phyloP scores from a whole-genome alignment of 1,140 invertebrate species.

The Melipona quadrifasciata region DNA sequence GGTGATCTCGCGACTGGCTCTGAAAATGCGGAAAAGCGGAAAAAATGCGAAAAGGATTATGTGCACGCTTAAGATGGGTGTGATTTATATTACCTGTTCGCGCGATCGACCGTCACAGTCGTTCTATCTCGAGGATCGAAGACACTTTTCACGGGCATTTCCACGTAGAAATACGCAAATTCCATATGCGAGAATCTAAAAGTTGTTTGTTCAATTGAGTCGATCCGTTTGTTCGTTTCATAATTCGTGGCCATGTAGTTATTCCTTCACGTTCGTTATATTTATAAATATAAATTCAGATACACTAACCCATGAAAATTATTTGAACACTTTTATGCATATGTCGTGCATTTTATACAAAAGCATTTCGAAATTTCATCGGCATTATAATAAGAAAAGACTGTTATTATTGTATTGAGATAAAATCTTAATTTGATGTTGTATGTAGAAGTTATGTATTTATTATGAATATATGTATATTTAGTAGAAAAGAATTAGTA shows the following conservation, averaged over 20 bases:
- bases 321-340: not conserved
- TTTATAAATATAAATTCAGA: not conserved
- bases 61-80: not conserved
- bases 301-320: not conserved
- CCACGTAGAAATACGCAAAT: conserved; percentile 31
- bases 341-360: not conserved
- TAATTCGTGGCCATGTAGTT: not conserved
- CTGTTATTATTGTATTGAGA: not conserved
- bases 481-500: not conserved
- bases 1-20: conserved; percentile 26
- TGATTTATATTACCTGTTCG: conserved; percentile 1
- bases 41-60: not conserved
- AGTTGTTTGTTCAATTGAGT: conserved; percentile 12
- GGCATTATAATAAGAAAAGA: not conserved
- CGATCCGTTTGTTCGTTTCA: conserved; percentile 34
- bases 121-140: conserved; percentile 33
- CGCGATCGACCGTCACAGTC: conserved; percentile 1
- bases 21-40: not conserved
- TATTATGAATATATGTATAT: not conserved
- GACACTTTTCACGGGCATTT: conserved; percentile 44
- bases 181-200: conserved; percentile 14
- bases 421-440: not conserved
- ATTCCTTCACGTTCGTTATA: not conserved
- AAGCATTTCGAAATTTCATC: not conserved
- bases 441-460: not conserved